These are phyloP conservation scores for cattle (Bos taurus) DNA, from an alignment of 2,113 vertebrate species.

Conservation along the genomic window DNA sequence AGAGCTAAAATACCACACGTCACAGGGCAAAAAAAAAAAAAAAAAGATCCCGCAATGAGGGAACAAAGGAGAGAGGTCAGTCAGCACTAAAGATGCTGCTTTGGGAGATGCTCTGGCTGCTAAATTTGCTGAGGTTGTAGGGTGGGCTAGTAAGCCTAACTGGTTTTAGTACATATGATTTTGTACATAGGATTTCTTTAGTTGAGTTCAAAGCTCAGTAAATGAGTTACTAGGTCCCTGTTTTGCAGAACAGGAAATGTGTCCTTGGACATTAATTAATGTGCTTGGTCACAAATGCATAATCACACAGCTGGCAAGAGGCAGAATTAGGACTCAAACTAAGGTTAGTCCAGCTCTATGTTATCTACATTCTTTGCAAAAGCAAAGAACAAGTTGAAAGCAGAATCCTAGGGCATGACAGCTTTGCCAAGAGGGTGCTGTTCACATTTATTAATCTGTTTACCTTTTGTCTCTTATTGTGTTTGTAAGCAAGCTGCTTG, in stretches of 20 bases:
- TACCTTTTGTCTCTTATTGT: not conserved
- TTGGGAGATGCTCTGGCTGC: not conserved
- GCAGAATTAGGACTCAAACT: not conserved
- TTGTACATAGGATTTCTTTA: not conserved
- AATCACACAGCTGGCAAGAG: not conserved
- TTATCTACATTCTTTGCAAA: not conserved
- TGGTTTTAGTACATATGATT: not conserved
- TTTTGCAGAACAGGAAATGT: not conserved
- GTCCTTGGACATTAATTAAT: not conserved
- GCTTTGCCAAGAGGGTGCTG: not conserved
- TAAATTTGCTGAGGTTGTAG: not conserved
- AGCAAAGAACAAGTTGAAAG: not conserved
- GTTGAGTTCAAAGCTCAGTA: not conserved
- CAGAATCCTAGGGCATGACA: not conserved
- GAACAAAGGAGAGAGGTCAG: too few species aligned
- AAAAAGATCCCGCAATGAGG: not conserved
- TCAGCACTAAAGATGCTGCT: not conserved
- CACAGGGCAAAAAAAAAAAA: not conserved
- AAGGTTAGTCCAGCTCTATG: not conserved
- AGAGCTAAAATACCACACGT: not conserved
- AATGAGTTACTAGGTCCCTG: not conserved
- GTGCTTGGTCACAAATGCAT: not conserved
- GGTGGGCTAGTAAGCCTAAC: not conserved
- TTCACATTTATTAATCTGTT: not conserved
- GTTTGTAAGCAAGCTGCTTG: not conserved